Conservation (phyloP, 2,888 invertebrate genomes). For the Drosophila neoperkinsi region DNA sequence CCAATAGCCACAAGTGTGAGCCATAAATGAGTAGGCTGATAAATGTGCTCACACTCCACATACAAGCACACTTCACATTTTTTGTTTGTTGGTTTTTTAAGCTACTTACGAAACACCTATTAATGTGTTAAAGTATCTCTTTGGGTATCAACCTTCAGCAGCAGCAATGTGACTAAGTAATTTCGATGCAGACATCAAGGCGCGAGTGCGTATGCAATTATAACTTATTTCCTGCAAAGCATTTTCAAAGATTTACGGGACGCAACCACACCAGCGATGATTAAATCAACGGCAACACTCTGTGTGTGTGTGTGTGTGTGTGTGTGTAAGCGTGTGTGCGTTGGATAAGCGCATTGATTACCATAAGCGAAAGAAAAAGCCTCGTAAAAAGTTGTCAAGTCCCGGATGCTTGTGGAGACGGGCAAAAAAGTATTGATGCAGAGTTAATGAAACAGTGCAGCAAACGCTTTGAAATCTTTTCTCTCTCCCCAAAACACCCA, state of each 20-base stretch:
- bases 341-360: slow-evolving; percentile 65
- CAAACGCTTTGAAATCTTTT: slow-evolving; percentile 42
- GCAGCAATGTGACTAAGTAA: slow-evolving; percentile 15
- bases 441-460: slow-evolving; percentile 76
- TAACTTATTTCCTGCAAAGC: slow-evolving; percentile 62
- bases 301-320: background rate
- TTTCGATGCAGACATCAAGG: slow-evolving; percentile 45
- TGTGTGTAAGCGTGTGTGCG: slow-evolving; percentile 22
- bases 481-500: background rate
- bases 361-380: slow-evolving; percentile 54
- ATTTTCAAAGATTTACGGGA: slow-evolving; percentile 54
- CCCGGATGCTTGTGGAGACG: slow-evolving; percentile 27
- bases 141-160: background rate
- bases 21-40: background rate
- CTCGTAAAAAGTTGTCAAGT: slow-evolving; percentile 60
- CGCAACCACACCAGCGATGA: slow-evolving; percentile 45
- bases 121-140: slow-evolving; percentile 1
- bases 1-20: background rate
- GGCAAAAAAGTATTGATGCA: slow-evolving; percentile 40
- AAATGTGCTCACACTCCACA: background rate
- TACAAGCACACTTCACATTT: background rate
- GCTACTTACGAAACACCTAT: slow-evolving; percentile 8
- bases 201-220: slow-evolving; percentile 56
- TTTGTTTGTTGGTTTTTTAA: background rate
- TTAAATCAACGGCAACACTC: slow-evolving; percentile 53